A percentile compares a stretch with the other conserved stretches of the same genome.
These are phyloP conservation scores for Sminthurinus signatus DNA, from an alignment of 1,140 invertebrate genomes.

Conservation along the genomic window DNA sequence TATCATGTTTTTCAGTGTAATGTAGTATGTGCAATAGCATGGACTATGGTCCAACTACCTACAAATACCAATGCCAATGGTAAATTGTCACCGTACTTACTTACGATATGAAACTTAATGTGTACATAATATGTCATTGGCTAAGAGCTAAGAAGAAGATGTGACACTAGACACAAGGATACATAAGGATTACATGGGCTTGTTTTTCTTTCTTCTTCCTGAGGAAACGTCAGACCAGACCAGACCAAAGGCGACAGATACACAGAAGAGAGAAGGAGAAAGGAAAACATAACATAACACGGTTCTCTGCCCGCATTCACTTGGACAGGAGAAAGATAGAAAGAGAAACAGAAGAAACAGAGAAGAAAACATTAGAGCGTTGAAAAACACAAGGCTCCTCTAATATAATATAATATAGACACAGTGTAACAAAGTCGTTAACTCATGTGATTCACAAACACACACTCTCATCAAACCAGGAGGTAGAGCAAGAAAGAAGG, in stretches of 20 bases:
- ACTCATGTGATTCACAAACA: constrained; percentile 14
- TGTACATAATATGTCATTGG: neutral
- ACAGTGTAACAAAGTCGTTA: no score
- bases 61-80: no score
- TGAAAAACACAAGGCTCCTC: no score
- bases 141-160: neutral
- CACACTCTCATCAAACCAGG: constrained; percentile 1
- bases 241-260: neutral
- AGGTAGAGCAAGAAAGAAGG: neutral
- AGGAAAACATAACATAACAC: constrained; percentile 1
- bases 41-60: no score
- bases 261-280: neutral
- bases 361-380: no score
- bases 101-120: neutral
- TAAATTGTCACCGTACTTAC: neutral
- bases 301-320: constrained; percentile 1
- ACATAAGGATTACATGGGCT: neutral
- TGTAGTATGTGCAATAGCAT: no score
- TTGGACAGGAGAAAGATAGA: neutral
- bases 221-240: neutral
- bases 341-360: no score
- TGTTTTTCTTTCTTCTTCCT: neutral
- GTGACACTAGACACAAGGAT: neutral
- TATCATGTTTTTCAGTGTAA: no score
- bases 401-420: no score